These are phyloP conservation scores for Phyllotreta cruciferae DNA, from an alignment of 2,888 invertebrate species.

Conservation along the genomic window DNA sequence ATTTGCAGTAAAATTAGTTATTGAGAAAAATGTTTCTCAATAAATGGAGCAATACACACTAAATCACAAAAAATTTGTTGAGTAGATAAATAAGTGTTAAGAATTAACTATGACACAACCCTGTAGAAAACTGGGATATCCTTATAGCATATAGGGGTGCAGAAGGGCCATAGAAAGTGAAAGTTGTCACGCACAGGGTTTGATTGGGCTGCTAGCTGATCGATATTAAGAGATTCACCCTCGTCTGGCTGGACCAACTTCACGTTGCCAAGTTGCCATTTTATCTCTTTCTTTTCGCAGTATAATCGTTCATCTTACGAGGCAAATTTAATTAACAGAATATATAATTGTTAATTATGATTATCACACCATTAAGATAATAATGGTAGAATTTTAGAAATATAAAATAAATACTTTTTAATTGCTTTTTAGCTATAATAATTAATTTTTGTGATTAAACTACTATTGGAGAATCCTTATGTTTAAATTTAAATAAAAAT, in stretches of 20 bases:
- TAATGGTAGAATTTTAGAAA: no score
- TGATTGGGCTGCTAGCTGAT: constrained; percentile 61
- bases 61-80: neutral
- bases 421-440: no score
- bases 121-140: constrained; percentile 28
- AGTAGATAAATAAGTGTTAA: neutral
- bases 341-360: no score
- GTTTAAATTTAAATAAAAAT: no score
- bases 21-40: neutral
- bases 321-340: neutral
- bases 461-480: no score
- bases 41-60: no score
- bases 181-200: constrained; percentile 62
- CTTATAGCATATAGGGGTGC: constrained; percentile 42
- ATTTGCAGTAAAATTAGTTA: neutral
- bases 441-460: no score
- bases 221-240: constrained; percentile 61
- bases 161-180: constrained; percentile 55
- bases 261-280: constrained; percentile 27
- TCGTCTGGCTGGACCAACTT: constrained; percentile 51
- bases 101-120: constrained; percentile 18
- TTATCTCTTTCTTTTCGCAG: no score
- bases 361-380: no score
- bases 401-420: no score
- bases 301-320: no score